Evolutionary conservation across 2,113 vertebrate species (phyloP), one percentile per base, ranked within the genome.

Genomic region (Tauraco erythrolophus): DNA sequence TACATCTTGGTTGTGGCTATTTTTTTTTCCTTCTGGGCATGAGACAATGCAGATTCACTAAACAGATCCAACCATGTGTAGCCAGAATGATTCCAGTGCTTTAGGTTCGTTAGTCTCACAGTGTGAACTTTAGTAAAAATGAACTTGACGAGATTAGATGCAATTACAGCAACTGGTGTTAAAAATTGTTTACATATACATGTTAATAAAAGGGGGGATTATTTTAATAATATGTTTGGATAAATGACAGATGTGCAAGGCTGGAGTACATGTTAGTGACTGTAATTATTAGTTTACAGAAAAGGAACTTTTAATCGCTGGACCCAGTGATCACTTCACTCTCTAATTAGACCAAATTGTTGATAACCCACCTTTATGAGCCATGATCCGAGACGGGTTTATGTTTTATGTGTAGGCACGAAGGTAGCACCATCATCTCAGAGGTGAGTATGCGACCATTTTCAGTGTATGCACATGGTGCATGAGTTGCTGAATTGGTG

Each of bases 91-190:
- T 96, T 95, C 33, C 71, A 88, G 46, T 78, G 15, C 53, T 97
- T 97, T 91, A 78, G 65, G 61, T 89, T 97, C 89, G 96, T 97
- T 95, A 95, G 89, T 97, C 35, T 95, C 57, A 96, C 77, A 96
- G 79, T 93, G 30, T 94, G 79, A 97, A 88, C 64, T 85, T 97
- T 93, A 97, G 88, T 96, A 97, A 92, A 89, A 92, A 93, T 86
- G 69, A 95, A 50, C 70, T 92, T 95, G 23, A 65, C 28, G 88
- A 88, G 53, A 96, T 95, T 92, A 94, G 74, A 91, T 95, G 48
- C 39, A 97, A 97, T 95, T 97, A 95, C 65, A 95, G 48, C 35
- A 94, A 94, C 57, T 81, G 80, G 70, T 86, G 72, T 79, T 81
- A 83, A 79, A 96, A 96, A 93, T n/a, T 94, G 22, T 90, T 37